Base-by-base conservation (phyloP, 1,140 invertebrate genomes). In the Brachionus paranguensis region DNA sequence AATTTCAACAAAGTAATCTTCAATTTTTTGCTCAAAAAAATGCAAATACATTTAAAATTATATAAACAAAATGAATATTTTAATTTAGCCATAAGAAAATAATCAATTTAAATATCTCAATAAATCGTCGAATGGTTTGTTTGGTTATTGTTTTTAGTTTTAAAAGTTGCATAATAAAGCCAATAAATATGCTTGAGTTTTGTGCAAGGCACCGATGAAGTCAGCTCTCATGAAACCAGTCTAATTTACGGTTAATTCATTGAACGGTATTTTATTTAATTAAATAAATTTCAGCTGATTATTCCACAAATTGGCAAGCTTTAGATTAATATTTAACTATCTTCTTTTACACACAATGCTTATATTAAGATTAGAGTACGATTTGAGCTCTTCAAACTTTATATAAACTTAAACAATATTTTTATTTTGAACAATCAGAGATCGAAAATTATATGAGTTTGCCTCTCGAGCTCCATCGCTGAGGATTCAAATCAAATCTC, bases 1-100 rank as follows among this genome's bases (percentile, higher is more conserved):
- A 12, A 68, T 68, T 68, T 33, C n/a, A 68, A 5, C n/a, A 68
- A 41, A 68, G 11, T 3, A 17, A 37, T 37, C 33, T 37, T 37
- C 33, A 37, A 37, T 37, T 37, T 24, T 27, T 27, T 33, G 33
- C 27, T 33, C 12, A 68, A 14, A 29, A 29, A 6, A 33, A 68
- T 68, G n/a, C 65, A 68, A 41, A 68, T 68, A 68, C 29, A 68
- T 68, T 68, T 68, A 11, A 68, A 68, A 68, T 33, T 68, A 68
- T 33, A 68, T 33, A 68, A 68, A 68, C 65, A 68, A 68, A 41
- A 68, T 14, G 65, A 68, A 29, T 68, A 68, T 68, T 68, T 68
- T 68, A 68, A 33, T 68, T 68, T 41, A 17, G 33, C 33, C 33
- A 33, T 24, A 33, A 41, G 33, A 68, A 68, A 11, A 41, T 33